A percentile compares a stretch with the other conserved stretches of the same genome.
Evolutionary conservation across 2,888 invertebrate species (phyloP).

Genomic region (Cryptus viduatorius): DNA sequence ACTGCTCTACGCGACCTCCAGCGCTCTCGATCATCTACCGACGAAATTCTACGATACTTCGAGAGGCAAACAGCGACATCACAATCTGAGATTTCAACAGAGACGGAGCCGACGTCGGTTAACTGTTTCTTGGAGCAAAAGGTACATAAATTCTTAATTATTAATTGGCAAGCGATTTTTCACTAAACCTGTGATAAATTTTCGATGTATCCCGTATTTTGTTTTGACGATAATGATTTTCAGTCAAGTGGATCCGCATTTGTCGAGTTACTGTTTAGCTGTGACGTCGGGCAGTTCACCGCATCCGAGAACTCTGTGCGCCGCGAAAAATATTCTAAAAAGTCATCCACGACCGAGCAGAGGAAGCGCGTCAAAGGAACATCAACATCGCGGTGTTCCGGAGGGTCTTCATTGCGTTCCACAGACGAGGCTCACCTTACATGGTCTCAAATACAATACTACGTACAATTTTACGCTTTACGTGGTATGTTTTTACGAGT

Average conservation of each 20-base stretch:
- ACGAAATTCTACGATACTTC: slow-evolving; percentile 71
- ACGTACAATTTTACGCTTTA: slow-evolving; percentile 84
- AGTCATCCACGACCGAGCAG: slow-evolving; percentile 72
- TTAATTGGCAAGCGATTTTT: neutral
- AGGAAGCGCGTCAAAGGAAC: slow-evolving; percentile 71
- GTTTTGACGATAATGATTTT: neutral
- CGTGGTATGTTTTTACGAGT: slow-evolving; percentile 77
- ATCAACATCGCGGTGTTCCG: slow-evolving; percentile 77
- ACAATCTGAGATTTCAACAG: slow-evolving; percentile 81
- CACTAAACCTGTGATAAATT: neutral
- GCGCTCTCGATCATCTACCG: slow-evolving; percentile 77
- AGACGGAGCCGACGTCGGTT: slow-evolving; percentile 81
- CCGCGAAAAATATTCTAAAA: slow-evolving; percentile 80
- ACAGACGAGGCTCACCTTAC: slow-evolving; percentile 82
- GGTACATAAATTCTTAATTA: slow-evolving; percentile 71
- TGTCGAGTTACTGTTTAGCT: slow-evolving; percentile 82
- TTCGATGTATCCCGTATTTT: neutral
- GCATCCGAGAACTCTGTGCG: slow-evolving; percentile 83
- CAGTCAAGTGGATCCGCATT: slow-evolving; percentile 81
- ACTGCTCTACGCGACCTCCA: slow-evolving; percentile 82
- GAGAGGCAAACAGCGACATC: slow-evolving; percentile 76
- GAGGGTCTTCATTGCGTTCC: slow-evolving; percentile 83
- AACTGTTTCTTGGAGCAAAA: slow-evolving; percentile 83
- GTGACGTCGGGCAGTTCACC: slow-evolving; percentile 81
- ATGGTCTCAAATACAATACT: slow-evolving; percentile 82